Conservation (phyloP, 2,888 invertebrate species). For the Diadromus collaris region DNA sequence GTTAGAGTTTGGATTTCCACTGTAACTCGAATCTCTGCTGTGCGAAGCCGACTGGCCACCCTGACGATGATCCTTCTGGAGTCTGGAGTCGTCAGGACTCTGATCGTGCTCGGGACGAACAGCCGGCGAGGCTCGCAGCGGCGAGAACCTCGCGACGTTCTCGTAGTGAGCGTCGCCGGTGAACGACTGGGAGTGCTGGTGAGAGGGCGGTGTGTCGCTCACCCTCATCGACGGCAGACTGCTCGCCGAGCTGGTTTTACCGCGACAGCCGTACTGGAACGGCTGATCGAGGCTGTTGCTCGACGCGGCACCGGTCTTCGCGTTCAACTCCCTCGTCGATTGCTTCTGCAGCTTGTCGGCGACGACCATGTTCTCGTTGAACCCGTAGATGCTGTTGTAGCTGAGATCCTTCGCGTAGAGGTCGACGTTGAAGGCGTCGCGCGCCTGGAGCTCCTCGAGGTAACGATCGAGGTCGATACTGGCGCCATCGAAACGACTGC, state of each 20-base stretch:
- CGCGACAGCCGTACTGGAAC: slow-evolving; percentile 67
- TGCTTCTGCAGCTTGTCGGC: slow-evolving; percentile 71
- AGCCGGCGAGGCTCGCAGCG: slow-evolving; percentile 69
- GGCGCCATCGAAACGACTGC: slow-evolving; percentile 82
- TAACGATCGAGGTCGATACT: slow-evolving; percentile 87
- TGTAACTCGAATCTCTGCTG: slow-evolving; percentile 74
- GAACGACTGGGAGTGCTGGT: slow-evolving; percentile 78
- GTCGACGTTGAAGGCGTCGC: slow-evolving; percentile 79
- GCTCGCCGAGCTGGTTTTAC: slow-evolving; percentile 76
- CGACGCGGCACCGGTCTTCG: slow-evolving; percentile 56
- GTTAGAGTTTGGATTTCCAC: slow-evolving; percentile 64
- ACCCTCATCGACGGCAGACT: slow-evolving; percentile 78
- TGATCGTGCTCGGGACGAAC: slow-evolving; percentile 65
- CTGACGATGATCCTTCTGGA: slow-evolving; percentile 59
- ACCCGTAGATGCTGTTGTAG: slow-evolving; percentile 76
- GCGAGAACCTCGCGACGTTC: slow-evolving; percentile 74
- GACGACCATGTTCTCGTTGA: slow-evolving; percentile 74
- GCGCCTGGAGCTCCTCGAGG: slow-evolving; percentile 84
- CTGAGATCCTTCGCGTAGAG: slow-evolving; percentile 77
- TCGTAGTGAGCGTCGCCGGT: slow-evolving; percentile 78
- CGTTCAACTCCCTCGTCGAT: slow-evolving; percentile 67
- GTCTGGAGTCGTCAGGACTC: slow-evolving; percentile 45
- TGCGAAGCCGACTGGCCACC: slow-evolving; percentile 64
- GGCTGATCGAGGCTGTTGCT: slow-evolving; percentile 68
- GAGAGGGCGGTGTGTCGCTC: slow-evolving; percentile 72